Percentiles rank a stretch among this genome's conserved stretches.
Evolutionary conservation across 2,888 invertebrate genomes (phyloP).

Genomic region (Drosophila diplacantha): DNA sequence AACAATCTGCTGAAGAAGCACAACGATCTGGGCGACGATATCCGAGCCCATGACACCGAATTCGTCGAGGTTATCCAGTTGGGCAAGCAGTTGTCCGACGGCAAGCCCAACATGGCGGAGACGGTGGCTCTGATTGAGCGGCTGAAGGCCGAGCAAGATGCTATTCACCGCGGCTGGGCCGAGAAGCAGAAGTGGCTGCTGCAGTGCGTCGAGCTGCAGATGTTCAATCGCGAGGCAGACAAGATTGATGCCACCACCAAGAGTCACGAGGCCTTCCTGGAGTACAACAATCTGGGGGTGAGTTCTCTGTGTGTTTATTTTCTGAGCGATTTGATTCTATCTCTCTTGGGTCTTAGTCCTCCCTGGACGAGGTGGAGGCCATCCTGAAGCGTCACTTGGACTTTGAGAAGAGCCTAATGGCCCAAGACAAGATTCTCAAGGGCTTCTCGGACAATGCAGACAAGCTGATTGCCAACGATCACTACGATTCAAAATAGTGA

Average conservation of each 20-base stretch:
- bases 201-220: constrained; percentile 92
- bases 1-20: constrained; percentile 93
- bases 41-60: constrained; percentile 92
- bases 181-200: constrained; percentile 91
- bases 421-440: constrained; percentile 94
- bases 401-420: constrained; percentile 92
- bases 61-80: constrained; percentile 89
- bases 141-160: constrained; percentile 86
- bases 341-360: constrained; percentile 80
- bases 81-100: constrained; percentile 85
- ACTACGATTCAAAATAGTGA: constrained; percentile 89
- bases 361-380: constrained; percentile 94
- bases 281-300: constrained; percentile 91
- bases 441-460: constrained; percentile 90
- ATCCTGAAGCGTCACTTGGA: constrained; percentile 95
- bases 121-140: constrained; percentile 86
- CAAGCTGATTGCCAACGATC: constrained; percentile 86
- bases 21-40: constrained; percentile 92
- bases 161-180: constrained; percentile 88
- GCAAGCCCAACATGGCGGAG: constrained; percentile 86
- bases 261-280: constrained; percentile 95
- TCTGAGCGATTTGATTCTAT: background rate
- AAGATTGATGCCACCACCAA: constrained; percentile 97
- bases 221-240: constrained; percentile 97
- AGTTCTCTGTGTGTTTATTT: constrained; percentile 66